Evolutionary conservation across 2,113 vertebrate species (phyloP), one percentile per base, ranked within the genome.

Genomic region (Eleginops maclovinus): DNA sequence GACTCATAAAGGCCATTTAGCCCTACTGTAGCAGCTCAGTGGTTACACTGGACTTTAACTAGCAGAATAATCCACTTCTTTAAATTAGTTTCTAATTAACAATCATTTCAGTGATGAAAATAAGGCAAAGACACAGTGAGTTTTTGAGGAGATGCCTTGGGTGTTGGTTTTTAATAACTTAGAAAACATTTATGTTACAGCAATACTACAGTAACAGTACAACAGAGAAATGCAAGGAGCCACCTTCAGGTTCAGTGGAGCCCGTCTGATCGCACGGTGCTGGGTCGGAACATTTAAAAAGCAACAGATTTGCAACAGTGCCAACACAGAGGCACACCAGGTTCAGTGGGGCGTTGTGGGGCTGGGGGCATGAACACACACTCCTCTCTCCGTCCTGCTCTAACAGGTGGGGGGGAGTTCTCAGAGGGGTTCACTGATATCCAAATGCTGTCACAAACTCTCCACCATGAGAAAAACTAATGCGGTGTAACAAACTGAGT

Each of bases 111-210:
- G 2, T 3, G 28, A 59, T 36, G 5, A 66, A n/a, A 61, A 70
- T 9, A 41, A 67, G n/a, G 59, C 58, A 49, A 22, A 9, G 78
- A 72, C 46, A n/a, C 40, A 0, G 26, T 4, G 16, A 36, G 58
- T 62, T 53, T 82, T 64, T 47, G 81, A 91, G 77, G 85, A 91
- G 89, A 91, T 91, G 92, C 82, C 77, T 67, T 85, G 81, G 88
- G 88, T 88, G 83, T 87, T 84, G 71, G 78, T 90, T 92, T 44
- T 88, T 89, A 91, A 92, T 93, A 90, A 93, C 85, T 92, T 92
- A 93, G 84, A 93, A 92, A 92, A 88, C 90, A 93, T 88, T 88
- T 90, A 92, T 90, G 89, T 91, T 93, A 93, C 92, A 93, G 84
- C 88, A 73, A 89, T 76, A 92, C 91, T 92, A 93, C 90, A 92